phyloP scores from a whole-genome alignment of 2,888 invertebrate species.

The Hypselothyrea guttata region DNA sequence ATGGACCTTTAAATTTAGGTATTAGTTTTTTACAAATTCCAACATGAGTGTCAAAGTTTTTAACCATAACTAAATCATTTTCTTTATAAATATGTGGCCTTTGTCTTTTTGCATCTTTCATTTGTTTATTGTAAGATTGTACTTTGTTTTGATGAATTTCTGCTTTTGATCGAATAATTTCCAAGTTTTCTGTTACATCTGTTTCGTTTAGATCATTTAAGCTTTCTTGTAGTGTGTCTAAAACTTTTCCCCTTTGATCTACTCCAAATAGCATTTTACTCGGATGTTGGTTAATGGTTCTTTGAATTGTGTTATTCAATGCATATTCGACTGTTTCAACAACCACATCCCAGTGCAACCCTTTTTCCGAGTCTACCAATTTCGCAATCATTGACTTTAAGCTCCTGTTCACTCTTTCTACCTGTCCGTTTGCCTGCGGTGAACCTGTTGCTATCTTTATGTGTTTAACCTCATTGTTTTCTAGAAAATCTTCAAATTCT shows the following conservation, averaged over 20 bases:
- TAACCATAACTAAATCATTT: background rate
- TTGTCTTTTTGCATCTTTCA: background rate
- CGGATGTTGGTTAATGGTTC: too few species aligned
- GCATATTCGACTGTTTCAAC: background rate
- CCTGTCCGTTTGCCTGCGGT: too few species aligned
- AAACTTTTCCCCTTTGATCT: background rate
- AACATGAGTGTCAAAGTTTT: background rate
- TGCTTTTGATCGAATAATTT: background rate
- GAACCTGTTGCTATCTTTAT: background rate
- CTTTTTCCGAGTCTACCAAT: background rate
- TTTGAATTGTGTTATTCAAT: too few species aligned
- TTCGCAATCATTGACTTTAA: too few species aligned
- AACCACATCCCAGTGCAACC: background rate
- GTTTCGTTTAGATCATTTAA: too few species aligned
- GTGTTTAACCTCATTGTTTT: background rate
- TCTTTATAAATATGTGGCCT: background rate
- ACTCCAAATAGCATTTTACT: background rate
- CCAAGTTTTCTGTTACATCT: too few species aligned
- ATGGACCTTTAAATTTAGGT: conserved; percentile 1
- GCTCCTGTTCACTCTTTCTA: too few species aligned
- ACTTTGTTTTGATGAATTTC: background rate
- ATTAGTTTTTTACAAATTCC: background rate
- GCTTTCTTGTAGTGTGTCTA: background rate
- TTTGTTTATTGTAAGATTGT: background rate
- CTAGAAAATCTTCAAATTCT: background rate